phyloP scores from a whole-genome alignment of 92 coral and sea anemone species.

The Hydrozoanthus gracilis region DNA sequence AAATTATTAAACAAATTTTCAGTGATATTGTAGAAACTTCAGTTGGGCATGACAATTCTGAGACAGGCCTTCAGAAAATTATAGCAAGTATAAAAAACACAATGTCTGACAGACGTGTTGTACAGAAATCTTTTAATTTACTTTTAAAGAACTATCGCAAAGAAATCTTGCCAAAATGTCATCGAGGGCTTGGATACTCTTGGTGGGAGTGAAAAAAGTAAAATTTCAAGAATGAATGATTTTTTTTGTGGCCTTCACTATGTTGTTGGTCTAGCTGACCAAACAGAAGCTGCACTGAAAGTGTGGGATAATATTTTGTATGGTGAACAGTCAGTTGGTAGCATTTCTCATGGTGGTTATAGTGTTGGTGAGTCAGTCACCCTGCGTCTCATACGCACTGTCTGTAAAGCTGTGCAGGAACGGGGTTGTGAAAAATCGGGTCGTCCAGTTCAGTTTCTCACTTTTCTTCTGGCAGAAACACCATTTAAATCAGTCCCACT shows the following conservation, averaged over 20 bases:
- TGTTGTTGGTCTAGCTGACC: conserved; percentile 43
- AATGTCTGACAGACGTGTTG: conserved; percentile 42
- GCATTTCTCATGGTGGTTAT: conserved; percentile 24
- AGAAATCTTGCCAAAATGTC: conserved; percentile 31
- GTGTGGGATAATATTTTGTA: conserved; percentile 40
- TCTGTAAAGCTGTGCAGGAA: conserved; percentile 38
- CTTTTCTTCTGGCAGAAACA: conserved; percentile 19
- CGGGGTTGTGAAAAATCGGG: conserved; percentile 39
- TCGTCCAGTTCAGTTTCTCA: conserved; percentile 29
- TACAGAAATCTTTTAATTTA: conserved; percentile 25
- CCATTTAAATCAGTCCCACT: conserved; percentile 38
- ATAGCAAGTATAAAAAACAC: conserved; percentile 12
- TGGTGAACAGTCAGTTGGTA: conserved; percentile 30
- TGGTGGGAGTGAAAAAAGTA: conserved; percentile 8
- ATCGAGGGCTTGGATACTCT: conserved; percentile 30
- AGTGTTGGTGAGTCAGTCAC: conserved; percentile 40
- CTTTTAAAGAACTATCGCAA: conserved; percentile 29
- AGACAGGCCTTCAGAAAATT: conserved; percentile 16
- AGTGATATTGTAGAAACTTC: conserved; percentile 16
- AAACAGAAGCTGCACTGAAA: conserved; percentile 39
- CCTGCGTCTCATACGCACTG: conserved; percentile 28
- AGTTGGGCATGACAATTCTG: conserved; percentile 9
- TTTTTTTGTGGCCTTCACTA: conserved; percentile 42
- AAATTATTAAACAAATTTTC: conserved; percentile 13
- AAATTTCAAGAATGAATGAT: conserved; percentile 3